These are phyloP conservation scores for Erpetoichthys calabaricus DNA, from an alignment of 2,797 vertebrate species.

Conservation along the genomic window DNA sequence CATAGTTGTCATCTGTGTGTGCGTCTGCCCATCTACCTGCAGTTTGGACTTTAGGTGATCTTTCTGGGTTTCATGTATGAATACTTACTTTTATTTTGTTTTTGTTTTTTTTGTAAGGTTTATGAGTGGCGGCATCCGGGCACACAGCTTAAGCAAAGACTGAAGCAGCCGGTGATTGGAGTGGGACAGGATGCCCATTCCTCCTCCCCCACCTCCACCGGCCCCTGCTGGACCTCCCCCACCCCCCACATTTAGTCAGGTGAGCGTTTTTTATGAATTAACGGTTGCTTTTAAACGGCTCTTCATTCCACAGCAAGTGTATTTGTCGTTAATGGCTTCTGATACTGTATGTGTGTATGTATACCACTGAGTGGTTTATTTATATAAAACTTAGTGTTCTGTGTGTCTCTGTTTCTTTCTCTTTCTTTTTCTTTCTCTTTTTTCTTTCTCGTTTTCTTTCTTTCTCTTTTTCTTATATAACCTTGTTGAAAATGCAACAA, in stretches of 20 bases:
- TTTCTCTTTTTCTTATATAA: too few species aligned
- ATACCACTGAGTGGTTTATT: background rate
- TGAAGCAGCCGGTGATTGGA: slow-evolving; percentile 27
- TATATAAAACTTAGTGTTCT: background rate
- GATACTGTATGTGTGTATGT: background rate
- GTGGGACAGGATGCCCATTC: slow-evolving; percentile 71
- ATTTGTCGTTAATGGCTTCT: too few species aligned
- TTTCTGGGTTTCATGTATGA: too few species aligned
- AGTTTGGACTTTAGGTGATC: too few species aligned
- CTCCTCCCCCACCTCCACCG: slow-evolving; percentile 70
- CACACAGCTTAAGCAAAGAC: slow-evolving; percentile 24
- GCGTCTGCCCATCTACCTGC: too few species aligned
- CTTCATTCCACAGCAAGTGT: too few species aligned
- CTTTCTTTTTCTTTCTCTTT: background rate
- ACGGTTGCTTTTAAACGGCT: background rate
- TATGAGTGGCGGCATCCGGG: too few species aligned
- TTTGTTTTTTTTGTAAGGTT: too few species aligned
- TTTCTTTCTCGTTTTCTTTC: background rate
- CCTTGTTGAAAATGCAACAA: too few species aligned
- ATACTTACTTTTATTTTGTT: too few species aligned
- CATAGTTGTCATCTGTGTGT: too few species aligned
- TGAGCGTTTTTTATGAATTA: slow-evolving; percentile 28
- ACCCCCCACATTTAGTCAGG: slow-evolving; percentile 69
- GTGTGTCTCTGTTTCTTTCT: background rate
- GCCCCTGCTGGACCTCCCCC: slow-evolving; percentile 74